Base-by-base conservation (phyloP, 1,140 invertebrate species). In the Zaprionus gabonicus region DNA sequence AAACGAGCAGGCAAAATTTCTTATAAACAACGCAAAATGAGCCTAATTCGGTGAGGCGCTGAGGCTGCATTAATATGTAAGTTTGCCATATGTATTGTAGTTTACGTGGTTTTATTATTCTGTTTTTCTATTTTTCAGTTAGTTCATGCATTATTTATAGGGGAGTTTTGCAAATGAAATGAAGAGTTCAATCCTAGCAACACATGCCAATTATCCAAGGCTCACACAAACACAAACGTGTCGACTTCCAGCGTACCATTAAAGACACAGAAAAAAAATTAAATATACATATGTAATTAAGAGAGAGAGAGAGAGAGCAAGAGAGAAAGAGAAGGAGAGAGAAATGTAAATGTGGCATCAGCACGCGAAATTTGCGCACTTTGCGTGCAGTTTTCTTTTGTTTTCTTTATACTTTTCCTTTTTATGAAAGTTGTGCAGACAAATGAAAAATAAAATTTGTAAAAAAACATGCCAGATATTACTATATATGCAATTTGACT, bases 301-400 rank as follows among this genome's bases (percentile, higher is more conserved):
- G 74, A 60, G 20, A 65, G 63, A 69, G 20, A 65, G 63, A 69
- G 68, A 63, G 6, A 51, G 13, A 20, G 4, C 27, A 17, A 38
- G 38, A 28, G 17, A 20, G 17, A n/a, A 28, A 31, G 4, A 25
- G 65, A 56, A 38, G 53, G 55, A 64, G 57, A 79, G 68, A 49
- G 57, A 80, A 74, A 69, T 60, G 63, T 65, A 80, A 80, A 80
- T 80, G 77, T 74, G 71, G 70, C 64, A 34, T 31, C 51, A 64
- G 23, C 78, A 80, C 78, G 77, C 78, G 63, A 80, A 46, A 72
- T 76, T 72, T 55, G 27, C 59, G 38, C 38, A 60, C 31, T 41
- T 25, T 80, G 78, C 69, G 77, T 79, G 64, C 59, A 53, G 56
- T 79, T 73, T 71, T 79, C 20, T 34, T 59, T 73, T 72, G 25